Base-by-base conservation (phyloP, 1,140 invertebrate genomes). In the Bombus confusus region DNA sequence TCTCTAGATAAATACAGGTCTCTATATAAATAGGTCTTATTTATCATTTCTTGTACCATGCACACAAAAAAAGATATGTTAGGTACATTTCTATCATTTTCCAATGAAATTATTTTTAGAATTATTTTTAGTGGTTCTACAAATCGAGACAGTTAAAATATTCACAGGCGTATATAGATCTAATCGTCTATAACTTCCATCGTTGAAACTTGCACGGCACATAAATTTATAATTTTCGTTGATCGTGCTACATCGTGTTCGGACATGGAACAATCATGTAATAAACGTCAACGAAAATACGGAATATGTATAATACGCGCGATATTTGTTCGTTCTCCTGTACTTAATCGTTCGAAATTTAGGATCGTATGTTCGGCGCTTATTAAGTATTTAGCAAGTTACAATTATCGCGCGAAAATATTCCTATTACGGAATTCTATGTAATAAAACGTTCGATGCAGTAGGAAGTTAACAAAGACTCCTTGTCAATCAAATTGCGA, bases 71-170 rank as follows among this genome's bases (percentile, higher is more conserved):
- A 59, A 59, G 3, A 59, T 59, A 59, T 59, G 57, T 4, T 59
- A 5, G 18, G 18, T 52, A n/a, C 59, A 62, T 62, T 62, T n/a
- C 5, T n/a, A n/a, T 62, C 59, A 62, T n/a, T 62, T 13, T 62
- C 28, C 59, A 2, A n/a, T 10, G 4, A 28, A 47, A 22, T 71
- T 84, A 84, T 62, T 72, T 72, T 79, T 79, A 5, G 59, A 47
- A 22, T 71, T 84, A 84, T 62, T 72, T 72, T 79, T 79, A 79
- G 66, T 59, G 41, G 47, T 62, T 62, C 66, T n/a, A 25, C 25
- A 39, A 84, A 62, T 84, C 28, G 37, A 28, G 28, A 69, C 28
- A 41, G 73, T 43, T 66, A 4, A 47, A 57, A 57, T 22, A 68
- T 77, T 28, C n/a, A 77, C 59, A n/a, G 39, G 47, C 57, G 39